Base-by-base conservation (phyloP, 2,888 invertebrate species). In the Anthophora plumipes region DNA sequence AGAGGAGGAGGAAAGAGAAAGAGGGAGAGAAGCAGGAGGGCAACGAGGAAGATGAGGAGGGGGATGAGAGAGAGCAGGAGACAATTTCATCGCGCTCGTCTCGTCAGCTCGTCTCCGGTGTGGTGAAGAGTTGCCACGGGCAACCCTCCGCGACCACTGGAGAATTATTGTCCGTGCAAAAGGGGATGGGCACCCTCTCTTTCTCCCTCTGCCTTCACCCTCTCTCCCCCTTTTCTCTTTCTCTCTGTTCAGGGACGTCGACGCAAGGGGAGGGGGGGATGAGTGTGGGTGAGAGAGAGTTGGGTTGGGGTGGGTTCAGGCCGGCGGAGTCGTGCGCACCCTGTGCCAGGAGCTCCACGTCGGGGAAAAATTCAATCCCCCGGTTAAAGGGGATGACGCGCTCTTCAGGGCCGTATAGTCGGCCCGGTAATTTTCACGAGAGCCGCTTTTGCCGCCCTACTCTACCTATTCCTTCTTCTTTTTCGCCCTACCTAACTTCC, bases 361-460 rank as follows among this genome's bases (percentile, higher is more conserved):
- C 88, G 87, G 90, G 86, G 90, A 91, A 91, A 92, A 92, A 93
- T 93, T 93, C 92, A 92, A 93, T 92, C 92, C 92, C 89, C 90
- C 89, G 86, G 89, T 92, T 92, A 91, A 92, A 92, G 92, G 91
- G 91, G 91, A 92, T 91, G 91, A 88, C 89, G 90, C 89, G 85
- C 82, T 90, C 86, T 86, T 80, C 80, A 77, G 82, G 83, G 74
- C 80, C 77, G 83, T 82, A 80, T 80, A 80, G 82, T 70, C 80
- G 86, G 78, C 72, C 80, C 82, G 83, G 78, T 85, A 84, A 86
- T 87, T 87, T 86, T 82, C 82, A 72, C 80, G 75, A 72, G 82
- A 75, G 79, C 68, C 74, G 63, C 55, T 77, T 80, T 77, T 76
- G 50, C 52, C 63, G 31, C 39, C 17, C 63, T 43, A 14, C 66